phyloP scores from a whole-genome alignment of 2,797 vertebrate genomes.

The Gastrophryne carolinensis region DNA sequence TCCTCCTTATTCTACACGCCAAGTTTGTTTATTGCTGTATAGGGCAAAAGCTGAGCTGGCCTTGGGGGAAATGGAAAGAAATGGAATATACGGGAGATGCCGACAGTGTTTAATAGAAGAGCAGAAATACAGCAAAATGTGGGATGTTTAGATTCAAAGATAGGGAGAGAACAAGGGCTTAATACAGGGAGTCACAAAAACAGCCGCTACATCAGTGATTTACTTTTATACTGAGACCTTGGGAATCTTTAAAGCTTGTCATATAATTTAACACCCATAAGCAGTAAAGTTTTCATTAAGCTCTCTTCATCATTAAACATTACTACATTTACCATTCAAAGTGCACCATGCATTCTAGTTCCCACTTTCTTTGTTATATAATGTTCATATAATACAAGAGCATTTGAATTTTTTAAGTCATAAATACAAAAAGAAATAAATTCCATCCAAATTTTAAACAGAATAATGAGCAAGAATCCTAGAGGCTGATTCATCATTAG shows the following conservation, averaged over 20 bases:
- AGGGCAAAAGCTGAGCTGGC: not conserved
- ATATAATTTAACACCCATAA: conserved; percentile 19
- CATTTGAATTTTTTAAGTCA: too few species aligned
- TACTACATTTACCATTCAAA: conserved; percentile 2
- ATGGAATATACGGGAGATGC: not conserved
- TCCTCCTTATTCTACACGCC: not conserved
- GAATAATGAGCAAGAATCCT: too few species aligned
- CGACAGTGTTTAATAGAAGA: not conserved
- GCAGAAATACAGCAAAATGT: not conserved
- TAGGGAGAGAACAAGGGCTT: not conserved
- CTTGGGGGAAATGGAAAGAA: not conserved
- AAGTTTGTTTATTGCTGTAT: not conserved
- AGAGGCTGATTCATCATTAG: too few species aligned
- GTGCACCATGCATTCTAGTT: not conserved
- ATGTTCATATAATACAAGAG: not conserved
- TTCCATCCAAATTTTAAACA: too few species aligned
- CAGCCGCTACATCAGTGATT: not conserved
- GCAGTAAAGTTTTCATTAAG: conserved; percentile 23
- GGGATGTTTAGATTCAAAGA: not conserved
- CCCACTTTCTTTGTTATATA: not conserved
- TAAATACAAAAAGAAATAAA: too few species aligned
- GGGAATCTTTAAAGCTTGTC: conserved; percentile 7
- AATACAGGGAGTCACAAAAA: not conserved
- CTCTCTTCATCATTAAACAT: conserved; percentile 23
- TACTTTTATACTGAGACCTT: not conserved